Percentiles rank a stretch among this genome's conserved stretches.
Conservation (phyloP, 2,888 invertebrate genomes). For the Ametastegia equiseti region DNA sequence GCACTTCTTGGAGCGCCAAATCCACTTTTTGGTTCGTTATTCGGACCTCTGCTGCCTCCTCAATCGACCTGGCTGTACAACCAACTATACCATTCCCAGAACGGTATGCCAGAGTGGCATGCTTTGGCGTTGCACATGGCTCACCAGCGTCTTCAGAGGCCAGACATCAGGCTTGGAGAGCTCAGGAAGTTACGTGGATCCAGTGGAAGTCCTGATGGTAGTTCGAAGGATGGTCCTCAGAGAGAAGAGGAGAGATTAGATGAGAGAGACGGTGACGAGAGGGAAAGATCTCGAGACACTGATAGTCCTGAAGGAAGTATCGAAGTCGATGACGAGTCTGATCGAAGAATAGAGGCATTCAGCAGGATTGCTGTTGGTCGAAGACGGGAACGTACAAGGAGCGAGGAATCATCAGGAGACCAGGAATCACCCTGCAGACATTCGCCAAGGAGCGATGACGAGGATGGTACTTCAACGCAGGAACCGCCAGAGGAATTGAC, state of each 20-base stretch:
- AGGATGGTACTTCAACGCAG: slow-evolving; percentile 61
- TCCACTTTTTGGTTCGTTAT: slow-evolving; percentile 73
- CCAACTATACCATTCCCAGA: slow-evolving; percentile 69
- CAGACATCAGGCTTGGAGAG: slow-evolving; percentile 69
- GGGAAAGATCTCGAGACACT: slow-evolving; percentile 55
- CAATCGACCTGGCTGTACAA: slow-evolving; percentile 74
- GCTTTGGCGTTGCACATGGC: slow-evolving; percentile 72
- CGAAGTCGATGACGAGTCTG: slow-evolving; percentile 72
- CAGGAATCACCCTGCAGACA: slow-evolving; percentile 66
- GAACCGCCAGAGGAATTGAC: slow-evolving; percentile 61
- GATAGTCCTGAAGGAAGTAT: slow-evolving; percentile 73
- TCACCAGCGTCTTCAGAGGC: slow-evolving; percentile 72
- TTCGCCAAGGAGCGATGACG: slow-evolving; percentile 60
- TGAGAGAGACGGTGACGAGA: slow-evolving; percentile 57
- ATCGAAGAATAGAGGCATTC: slow-evolving; percentile 53
- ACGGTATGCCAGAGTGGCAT: slow-evolving; percentile 74
- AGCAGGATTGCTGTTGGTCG: slow-evolving; percentile 37
- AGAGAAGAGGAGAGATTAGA: slow-evolving; percentile 45
- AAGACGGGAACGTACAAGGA: slow-evolving; percentile 64
- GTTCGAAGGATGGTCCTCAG: slow-evolving; percentile 60
- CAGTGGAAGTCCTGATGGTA: slow-evolving; percentile 68
- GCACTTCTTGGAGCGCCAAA: slow-evolving; percentile 70
- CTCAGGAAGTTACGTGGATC: slow-evolving; percentile 66
- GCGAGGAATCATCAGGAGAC: slow-evolving; percentile 69
- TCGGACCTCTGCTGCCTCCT: slow-evolving; percentile 70